Evolutionary conservation across 1,140 invertebrate species (phyloP), one percentile per base, ranked within the genome.

Genomic region (Neuroterus valhalla): DNA sequence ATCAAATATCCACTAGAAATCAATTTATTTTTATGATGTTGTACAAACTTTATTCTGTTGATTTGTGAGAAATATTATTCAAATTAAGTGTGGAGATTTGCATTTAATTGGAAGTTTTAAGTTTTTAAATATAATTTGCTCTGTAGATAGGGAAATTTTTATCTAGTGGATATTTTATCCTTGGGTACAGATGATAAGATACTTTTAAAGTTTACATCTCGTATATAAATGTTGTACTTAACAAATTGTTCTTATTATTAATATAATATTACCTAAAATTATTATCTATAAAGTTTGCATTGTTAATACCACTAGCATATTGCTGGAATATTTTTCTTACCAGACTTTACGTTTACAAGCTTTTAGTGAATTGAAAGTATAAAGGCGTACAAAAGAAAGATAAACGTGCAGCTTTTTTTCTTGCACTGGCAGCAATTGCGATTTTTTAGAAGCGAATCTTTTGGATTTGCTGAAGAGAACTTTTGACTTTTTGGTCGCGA

Each of bases 141-240:
- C 31, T 55, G 14, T 71, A 70, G 26, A 43, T 42, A 15, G n/a
- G 26, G 43, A 12, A 10, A 68, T 68, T 68, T 15, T 68, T 68
- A 19, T 68, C 31, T 19, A 67, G 19, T 19, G 43, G 15, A 44
- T 68, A 45, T 68, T 45, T 68, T n/a, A 68, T 68, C 38, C 11
- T 31, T 23, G 10, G 45, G 48, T 23, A 26, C 55, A 62, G 14
- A 26, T 23, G 50, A 23, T 76, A 72, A 70, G 55, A 21, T 74
- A 76, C 38, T 62, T 67, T 72, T 78, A 78, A 68, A 77, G 70
- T 77, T 70, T 78, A 77, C 69, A 80, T 77, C 66, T 77, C 48
- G 77, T 77, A 76, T 43, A 81, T 84, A 79, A 83, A 85, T 71
- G 72, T 80, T 81, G 85, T 87, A 86, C 84, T 87, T 87, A 84